phyloP scores from a whole-genome alignment of 92 coral and sea anemone species.

The Siderastrea siderea region DNA sequence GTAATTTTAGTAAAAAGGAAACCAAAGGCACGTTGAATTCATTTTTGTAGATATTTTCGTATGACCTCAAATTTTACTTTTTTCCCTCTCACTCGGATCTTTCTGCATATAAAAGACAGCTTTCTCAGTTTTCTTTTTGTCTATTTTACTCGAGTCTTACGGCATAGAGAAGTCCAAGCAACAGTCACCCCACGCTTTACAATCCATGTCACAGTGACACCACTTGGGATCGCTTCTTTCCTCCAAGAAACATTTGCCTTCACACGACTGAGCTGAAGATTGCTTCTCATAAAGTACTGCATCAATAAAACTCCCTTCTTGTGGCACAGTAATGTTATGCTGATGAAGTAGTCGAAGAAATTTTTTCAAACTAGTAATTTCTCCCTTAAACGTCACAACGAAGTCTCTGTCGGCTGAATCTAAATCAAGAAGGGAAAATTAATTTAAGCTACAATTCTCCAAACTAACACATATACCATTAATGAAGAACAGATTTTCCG shows the following conservation, averaged over 20 bases:
- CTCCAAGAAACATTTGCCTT: constrained; percentile 19
- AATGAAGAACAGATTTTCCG: too few relatives aligned
- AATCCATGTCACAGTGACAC: constrained; percentile 31
- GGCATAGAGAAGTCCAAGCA: constrained; percentile 18
- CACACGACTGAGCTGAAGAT: constrained; percentile 10
- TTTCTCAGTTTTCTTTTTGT: too few relatives aligned
- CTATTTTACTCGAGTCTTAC: neutral
- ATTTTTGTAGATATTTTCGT: too few relatives aligned
- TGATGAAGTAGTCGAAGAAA: neutral
- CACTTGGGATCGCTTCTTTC: neutral
- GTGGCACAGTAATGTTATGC: constrained; percentile 17
- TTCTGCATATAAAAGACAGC: too few relatives aligned
- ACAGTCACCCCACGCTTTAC: constrained; percentile 24
- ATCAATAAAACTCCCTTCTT: neutral
- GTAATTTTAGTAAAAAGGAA: too few relatives aligned
- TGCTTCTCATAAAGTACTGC: neutral
- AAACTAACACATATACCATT: neutral
- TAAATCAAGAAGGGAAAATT: neutral
- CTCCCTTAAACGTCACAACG: constrained; percentile 17
- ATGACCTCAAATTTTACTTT: too few relatives aligned
- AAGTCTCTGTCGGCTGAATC: constrained; percentile 15
- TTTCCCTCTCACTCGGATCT: too few relatives aligned
- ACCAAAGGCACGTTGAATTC: too few relatives aligned
- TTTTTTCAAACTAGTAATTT: constrained; percentile 5
- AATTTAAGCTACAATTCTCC: neutral